Base-by-base conservation (phyloP, 2,113 vertebrate species). In the Hippocampus comes region DNA sequence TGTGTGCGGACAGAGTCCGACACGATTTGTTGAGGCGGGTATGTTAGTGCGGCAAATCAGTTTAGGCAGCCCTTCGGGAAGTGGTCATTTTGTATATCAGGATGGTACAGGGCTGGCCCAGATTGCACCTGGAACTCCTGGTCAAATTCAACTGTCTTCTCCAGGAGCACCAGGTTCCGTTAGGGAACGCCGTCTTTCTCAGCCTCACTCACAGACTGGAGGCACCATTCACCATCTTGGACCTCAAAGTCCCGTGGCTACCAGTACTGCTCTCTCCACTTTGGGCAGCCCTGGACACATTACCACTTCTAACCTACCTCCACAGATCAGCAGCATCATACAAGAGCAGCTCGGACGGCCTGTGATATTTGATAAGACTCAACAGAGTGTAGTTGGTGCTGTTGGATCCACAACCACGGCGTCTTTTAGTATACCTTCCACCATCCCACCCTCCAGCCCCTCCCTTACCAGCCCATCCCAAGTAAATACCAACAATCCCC, bases 261-360 rank as follows among this genome's bases (percentile, higher is more conserved):
- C 92, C 0, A 89, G 94, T 38, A 74, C 92, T 1, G 83, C 90
- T 27, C 93, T 95, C 43, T 85, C 94, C 0, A 91, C 92, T 7
- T 67, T 97, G 75, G 88, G 93, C 30, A 96, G 94, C 82, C 91
- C 96, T 0, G 92, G 94, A 67, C 95, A 96, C 68, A 95, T 97
- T 70, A 94, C 95, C 5, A 96, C 96, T 0, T 95, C 94, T 61
- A 96, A 91, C 88, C 87, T 97, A 89, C 94, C 95, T 4, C 94
- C 95, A 21, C 95, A 97, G 17, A 95, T 96, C 80, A 95, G 95
- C 91, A 96, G 95, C 86, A 96, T 97, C 78, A 95, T 97, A 78
- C 94, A 97, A 86, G 95, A 94, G 63, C 94, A 95, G 8, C 85
- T 96, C 46, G 94, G 93, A 3, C 94, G 95, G 61, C 94, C 96